Base-by-base conservation (phyloP, 1,140 invertebrate genomes). In the Copidosoma floridanum region DNA sequence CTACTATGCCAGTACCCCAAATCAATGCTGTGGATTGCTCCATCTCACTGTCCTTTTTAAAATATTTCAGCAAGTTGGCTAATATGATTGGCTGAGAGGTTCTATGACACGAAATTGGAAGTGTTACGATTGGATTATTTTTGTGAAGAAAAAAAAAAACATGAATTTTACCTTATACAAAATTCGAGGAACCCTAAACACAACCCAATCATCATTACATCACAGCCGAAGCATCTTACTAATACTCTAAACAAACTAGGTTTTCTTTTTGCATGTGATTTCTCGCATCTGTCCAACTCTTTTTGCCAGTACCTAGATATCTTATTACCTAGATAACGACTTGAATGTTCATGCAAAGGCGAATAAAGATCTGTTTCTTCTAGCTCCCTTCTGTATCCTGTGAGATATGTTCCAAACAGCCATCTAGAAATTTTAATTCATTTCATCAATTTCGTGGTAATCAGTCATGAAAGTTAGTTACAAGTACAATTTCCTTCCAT, bases 61-160 rank as follows among this genome's bases (percentile, higher is more conserved):
- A 92, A 76, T 85, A 89, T 41, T 83, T 80, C 43, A 93, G 83
- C 43, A 93, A 68, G 44, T 81, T 81, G 24, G 88, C 89, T 63
- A 92, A 80, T 68, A 86, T 85, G 47, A 91, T 72, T 8, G 89
- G 89, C 65, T 90, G 87, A 37, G 81, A 82, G 63, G 90, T 83
- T 73, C 89, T 92, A 75, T 8, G 68, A 68, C 8, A 37, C 32
- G 7, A 37, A 8, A 37, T 14, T 8, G n/a, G n/a, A n/a, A n/a
- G n/a, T n/a, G n/a, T n/a, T n/a, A n/a, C n/a, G n/a, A n/a, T n/a
- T n/a, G n/a, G n/a, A 27, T 27, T 27, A 32, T 32, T 44, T 51
- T 32, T 18, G 29, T 2, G 5, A 11, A 18, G 10, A 21, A 6
- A 52, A 55, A 43, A 41, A 44, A 55, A 12, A 20, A 55, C 12